Evolutionary conservation across 2,113 vertebrate genomes (phyloP).

Genomic region (Charadrius vociferus): DNA sequence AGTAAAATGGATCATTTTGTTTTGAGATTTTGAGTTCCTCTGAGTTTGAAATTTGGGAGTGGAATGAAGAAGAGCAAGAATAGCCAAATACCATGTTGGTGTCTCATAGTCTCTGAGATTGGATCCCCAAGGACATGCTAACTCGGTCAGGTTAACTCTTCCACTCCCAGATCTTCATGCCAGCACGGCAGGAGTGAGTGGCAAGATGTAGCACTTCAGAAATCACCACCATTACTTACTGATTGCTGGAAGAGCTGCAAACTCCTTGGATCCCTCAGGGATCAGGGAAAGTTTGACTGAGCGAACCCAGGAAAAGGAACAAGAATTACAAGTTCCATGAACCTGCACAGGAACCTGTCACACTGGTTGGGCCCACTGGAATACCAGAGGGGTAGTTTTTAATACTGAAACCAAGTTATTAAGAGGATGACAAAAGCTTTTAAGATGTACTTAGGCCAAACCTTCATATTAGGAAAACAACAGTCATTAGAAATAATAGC

Average conservation of each 20-base stretch:
- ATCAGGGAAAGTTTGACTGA: neutral
- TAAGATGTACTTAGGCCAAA: neutral
- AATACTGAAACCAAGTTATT: neutral
- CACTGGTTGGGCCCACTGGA: neutral
- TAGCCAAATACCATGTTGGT: neutral
- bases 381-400: neutral
- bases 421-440: neutral
- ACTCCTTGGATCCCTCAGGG: neutral
- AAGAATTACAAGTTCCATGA: neutral
- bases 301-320: neutral
- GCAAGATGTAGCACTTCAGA: neutral
- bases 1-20: neutral
- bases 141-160: neutral
- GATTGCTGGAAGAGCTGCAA: neutral
- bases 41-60: neutral
- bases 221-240: neutral
- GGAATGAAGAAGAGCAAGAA: conserved; percentile 31
- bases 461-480: neutral
- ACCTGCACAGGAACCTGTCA: neutral
- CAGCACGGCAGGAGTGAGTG: neutral
- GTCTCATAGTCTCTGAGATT: neutral
- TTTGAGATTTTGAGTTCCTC: neutral
- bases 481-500: neutral
- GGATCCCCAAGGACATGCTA: neutral
- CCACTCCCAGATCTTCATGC: neutral